phyloP scores from a whole-genome alignment of 2,113 vertebrate genomes.

The Talpa occidentalis region DNA sequence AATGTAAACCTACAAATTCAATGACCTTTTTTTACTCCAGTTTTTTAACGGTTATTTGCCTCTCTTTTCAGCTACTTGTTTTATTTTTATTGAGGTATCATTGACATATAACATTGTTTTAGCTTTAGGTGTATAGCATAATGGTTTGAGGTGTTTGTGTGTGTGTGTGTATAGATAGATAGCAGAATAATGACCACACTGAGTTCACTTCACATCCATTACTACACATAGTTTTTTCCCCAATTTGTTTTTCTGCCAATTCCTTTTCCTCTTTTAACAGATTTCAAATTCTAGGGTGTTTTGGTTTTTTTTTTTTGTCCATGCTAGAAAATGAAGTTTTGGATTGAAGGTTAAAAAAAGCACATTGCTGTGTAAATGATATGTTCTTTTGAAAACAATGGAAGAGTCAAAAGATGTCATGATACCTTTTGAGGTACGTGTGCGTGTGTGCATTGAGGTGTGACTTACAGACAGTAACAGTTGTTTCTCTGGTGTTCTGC shows the following conservation, averaged over 20 bases:
- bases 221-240: not conserved
- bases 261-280: not conserved
- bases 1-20: not conserved
- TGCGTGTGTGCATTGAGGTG: not conserved
- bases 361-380: not conserved
- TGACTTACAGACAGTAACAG: not conserved
- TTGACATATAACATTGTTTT: not conserved
- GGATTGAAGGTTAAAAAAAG: not conserved
- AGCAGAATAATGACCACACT: not conserved
- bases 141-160: fast-evolving
- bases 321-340: not conserved
- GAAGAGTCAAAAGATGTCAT: not conserved
- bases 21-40: not conserved
- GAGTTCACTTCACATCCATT: not conserved
- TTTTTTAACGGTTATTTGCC: not conserved
- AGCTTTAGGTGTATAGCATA: fast-evolving
- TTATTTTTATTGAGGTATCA: not conserved
- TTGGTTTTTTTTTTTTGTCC: not conserved
- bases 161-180: not conserved
- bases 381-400: not conserved
- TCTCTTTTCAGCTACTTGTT: not conserved
- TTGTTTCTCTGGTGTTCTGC: not conserved
- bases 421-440: not conserved
- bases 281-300: not conserved
- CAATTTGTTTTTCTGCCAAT: not conserved